A percentile compares a stretch with the other conserved stretches of the same genome.
phyloP scores from a whole-genome alignment of 2,113 vertebrate genomes.

The Fulmarus glacialis region DNA sequence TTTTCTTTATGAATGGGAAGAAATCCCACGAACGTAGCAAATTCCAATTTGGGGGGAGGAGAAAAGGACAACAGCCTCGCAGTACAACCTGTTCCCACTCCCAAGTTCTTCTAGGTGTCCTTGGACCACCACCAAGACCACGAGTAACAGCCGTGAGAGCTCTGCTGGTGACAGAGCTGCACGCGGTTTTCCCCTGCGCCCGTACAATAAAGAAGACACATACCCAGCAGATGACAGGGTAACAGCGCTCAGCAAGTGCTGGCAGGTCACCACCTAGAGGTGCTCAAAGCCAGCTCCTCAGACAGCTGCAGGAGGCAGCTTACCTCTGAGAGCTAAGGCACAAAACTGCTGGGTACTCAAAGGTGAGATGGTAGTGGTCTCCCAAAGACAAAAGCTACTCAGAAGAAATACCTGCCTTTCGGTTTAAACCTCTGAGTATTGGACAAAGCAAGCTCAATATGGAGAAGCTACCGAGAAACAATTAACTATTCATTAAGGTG shows the following conservation, averaged over 20 bases:
- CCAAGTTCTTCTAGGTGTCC: background rate
- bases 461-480: background rate
- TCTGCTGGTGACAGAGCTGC: background rate
- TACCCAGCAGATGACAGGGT: background rate
- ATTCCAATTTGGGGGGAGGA: background rate
- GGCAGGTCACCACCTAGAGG: background rate
- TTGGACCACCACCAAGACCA: background rate
- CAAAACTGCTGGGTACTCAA: background rate
- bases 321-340: background rate
- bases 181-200: background rate
- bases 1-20: background rate
- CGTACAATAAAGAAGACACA: background rate
- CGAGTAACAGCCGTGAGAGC: rapidly evolving
- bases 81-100: background rate
- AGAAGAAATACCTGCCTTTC: background rate
- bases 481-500: background rate
- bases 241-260: background rate
- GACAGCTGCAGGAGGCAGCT: background rate
- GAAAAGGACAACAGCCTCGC: background rate
- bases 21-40: background rate
- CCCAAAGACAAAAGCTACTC: background rate
- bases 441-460: background rate
- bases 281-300: background rate
- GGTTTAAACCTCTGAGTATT: background rate
- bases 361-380: background rate